These are phyloP conservation scores for Caiman crocodilus DNA, from an alignment of 2,797 vertebrate genomes.

Conservation along the genomic window DNA sequence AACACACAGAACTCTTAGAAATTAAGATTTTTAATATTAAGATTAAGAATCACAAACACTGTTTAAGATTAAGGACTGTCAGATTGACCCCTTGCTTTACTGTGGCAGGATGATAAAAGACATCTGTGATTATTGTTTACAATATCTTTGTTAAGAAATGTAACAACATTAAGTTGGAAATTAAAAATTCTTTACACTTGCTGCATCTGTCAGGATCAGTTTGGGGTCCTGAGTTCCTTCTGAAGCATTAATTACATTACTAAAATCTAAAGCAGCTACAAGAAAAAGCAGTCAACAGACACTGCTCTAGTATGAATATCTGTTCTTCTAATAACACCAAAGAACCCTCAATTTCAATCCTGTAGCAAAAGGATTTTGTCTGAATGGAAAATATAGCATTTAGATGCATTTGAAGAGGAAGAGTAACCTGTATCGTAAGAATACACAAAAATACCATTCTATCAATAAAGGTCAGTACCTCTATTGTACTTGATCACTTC, in stretches of 20 bases:
- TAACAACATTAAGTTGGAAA: neutral
- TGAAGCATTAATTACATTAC: neutral
- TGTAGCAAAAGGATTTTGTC: neutral
- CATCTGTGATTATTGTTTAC: neutral
- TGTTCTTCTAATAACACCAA: neutral
- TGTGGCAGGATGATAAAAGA: neutral
- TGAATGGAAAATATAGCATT: neutral
- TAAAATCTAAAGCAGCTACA: neutral
- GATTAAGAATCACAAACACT: neutral
- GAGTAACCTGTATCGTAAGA: neutral
- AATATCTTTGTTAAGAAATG: neutral
- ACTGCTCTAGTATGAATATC: neutral
- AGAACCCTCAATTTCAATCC: neutral
- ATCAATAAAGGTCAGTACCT: conserved; percentile 48
- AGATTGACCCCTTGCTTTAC: neutral
- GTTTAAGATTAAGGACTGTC: neutral
- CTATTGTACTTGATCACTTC: conserved; percentile 46
- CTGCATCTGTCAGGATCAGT: neutral
- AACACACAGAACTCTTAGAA: too few species aligned
- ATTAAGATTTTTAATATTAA: too few species aligned
- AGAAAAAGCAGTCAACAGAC: neutral
- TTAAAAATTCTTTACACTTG: neutral
- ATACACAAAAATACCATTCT: conserved; percentile 24
- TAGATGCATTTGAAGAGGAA: neutral
- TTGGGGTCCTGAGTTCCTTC: neutral